phyloP scores from a whole-genome alignment of 2,888 invertebrate species.

The Dione vanillae region DNA sequence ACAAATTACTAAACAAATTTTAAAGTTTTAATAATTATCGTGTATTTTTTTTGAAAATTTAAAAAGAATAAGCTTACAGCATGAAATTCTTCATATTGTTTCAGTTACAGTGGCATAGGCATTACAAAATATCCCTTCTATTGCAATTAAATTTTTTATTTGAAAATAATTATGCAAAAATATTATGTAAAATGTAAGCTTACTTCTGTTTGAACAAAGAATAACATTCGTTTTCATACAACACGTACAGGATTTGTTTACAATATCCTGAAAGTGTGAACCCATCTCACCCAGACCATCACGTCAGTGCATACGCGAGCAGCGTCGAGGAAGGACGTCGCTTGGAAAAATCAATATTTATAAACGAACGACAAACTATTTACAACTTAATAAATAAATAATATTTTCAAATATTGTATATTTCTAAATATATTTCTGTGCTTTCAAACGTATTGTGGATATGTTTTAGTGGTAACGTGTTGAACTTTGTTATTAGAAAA shows the following conservation, averaged over 20 bases:
- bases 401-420: neutral
- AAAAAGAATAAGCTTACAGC: too few relatives aligned
- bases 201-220: too few relatives aligned
- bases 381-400: slow-evolving; percentile 25
- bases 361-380: slow-evolving; percentile 32
- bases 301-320: slow-evolving; percentile 40
- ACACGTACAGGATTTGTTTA: slow-evolving; percentile 44
- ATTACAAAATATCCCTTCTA: too few relatives aligned
- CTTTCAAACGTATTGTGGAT: neutral
- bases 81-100: too few relatives aligned
- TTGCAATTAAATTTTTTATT: too few relatives aligned
- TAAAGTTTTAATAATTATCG: neutral
- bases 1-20: neutral
- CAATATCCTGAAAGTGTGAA: slow-evolving; percentile 39
- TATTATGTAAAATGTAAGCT: neutral
- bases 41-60: too few relatives aligned
- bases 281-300: slow-evolving; percentile 27
- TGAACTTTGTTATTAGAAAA: slow-evolving; percentile 15
- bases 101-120: too few relatives aligned
- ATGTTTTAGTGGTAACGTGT: slow-evolving; percentile 5
- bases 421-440: slow-evolving; percentile 13
- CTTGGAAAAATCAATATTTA: slow-evolving; percentile 29
- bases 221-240: neutral
- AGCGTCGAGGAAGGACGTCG: slow-evolving; percentile 35
- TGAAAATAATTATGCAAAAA: neutral